These are phyloP conservation scores for Pissodes strobi DNA, from an alignment of 1,140 invertebrate genomes.

Conservation along the genomic window DNA sequence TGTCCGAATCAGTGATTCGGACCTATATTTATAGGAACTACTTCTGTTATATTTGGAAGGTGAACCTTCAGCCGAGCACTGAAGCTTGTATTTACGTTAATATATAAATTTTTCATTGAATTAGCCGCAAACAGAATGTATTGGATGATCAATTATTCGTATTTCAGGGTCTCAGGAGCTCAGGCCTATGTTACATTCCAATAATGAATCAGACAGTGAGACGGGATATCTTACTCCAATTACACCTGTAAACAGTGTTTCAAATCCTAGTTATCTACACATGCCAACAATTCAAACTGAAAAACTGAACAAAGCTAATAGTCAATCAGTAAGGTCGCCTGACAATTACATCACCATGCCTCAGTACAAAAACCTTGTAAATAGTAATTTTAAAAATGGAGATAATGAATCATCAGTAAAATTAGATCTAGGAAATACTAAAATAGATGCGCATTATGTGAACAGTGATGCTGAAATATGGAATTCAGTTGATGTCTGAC, in stretches of 20 bases:
- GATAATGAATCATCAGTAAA: constrained; percentile 5
- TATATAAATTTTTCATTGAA: no score
- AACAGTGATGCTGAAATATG: constrained; percentile 22
- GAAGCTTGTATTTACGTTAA: no score
- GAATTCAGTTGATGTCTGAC: constrained; percentile 25
- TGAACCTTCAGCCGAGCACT: no score
- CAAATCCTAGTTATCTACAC: constrained; percentile 50
- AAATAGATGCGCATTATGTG: constrained; percentile 17
- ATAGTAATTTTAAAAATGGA: constrained; percentile 12
- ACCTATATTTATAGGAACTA: no score
- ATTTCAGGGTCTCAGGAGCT: constrained; percentile 57
- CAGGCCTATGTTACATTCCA: constrained; percentile 62
- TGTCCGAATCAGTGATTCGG: no score
- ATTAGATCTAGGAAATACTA: not conserved
- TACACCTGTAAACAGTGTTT: constrained; percentile 41
- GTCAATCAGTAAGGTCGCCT: constrained; percentile 57
- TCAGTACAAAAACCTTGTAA: constrained; percentile 57
- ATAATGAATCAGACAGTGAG: constrained; percentile 56
- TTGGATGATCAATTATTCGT: no score
- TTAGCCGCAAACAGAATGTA: no score
- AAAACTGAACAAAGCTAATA: constrained; percentile 37
- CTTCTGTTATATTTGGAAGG: no score
- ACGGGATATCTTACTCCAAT: constrained; percentile 47
- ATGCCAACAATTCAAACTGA: constrained; percentile 26
- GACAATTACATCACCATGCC: constrained; percentile 68